Evolutionary conservation across 2,113 vertebrate species (phyloP), one percentile per base, ranked within the genome.

Genomic region (Gallinago undulata): DNA sequence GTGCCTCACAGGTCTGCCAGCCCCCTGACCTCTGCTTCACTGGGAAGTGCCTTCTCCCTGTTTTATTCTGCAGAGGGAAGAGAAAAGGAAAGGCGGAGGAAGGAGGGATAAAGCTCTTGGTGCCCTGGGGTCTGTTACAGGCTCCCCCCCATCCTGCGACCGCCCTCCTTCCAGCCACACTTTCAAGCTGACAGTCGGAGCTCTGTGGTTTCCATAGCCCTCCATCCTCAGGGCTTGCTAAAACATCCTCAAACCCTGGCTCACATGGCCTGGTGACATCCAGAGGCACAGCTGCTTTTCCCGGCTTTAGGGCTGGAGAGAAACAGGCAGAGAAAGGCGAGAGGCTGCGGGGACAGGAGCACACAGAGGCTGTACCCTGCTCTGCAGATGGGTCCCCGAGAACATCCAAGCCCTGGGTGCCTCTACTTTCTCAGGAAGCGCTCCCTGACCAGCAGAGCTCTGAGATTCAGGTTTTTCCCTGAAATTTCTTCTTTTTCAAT

Each of bases 311-410:
- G 30, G 28, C 7, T 87, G 41, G 41, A 73, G 22, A 27, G 72
- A 45, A 79, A 24, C 10, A 74, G 16, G 5, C 17, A 47, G 22
- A 72, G 57, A 57, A 74, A 60, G 57, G 22, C 70, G 22, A 30
- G 13, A 31, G 11, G 22, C 35, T 60, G 23, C 27, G 27, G 59
- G 21, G 43, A 59, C 21, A 43, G 28, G 31, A 19, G 28, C 1
- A 1, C 1, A 1, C 37, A 37, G 43, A 68, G 37, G n/a, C 67
- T 1, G 2, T 13, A 17, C 21, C 12, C 17, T 30, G 55, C 19
- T 55, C 35, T 1, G 1, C 67, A 47, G 62, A 28, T 2, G 2
- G 43, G 14, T 60, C 35, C 30, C 41, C 31, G 19, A 68, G 8
- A 62, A 9, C n/a, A 17, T 35, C 43, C 0, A 3, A 56, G 37